A percentile compares a stretch with the other conserved stretches of the same genome.
These are phyloP conservation scores for Sturnus vulgaris DNA, from an alignment of 2,113 vertebrate species.

Conservation along the genomic window DNA sequence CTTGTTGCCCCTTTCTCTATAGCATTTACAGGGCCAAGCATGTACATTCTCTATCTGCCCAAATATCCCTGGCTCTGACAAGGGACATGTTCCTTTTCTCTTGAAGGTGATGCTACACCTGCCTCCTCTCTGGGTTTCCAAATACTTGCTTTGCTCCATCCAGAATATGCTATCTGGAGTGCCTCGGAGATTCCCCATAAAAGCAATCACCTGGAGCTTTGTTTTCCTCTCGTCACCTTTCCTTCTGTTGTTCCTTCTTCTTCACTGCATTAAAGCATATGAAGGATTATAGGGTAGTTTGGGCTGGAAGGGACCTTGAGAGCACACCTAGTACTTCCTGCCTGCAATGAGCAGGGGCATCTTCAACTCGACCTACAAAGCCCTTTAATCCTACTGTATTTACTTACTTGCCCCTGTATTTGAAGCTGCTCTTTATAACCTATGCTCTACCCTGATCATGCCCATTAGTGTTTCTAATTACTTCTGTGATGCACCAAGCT, in stretches of 20 bases:
- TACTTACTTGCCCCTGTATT: neutral
- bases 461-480: neutral
- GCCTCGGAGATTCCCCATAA: accelerated
- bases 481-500: neutral
- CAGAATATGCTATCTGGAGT: neutral
- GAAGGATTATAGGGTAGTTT: neutral
- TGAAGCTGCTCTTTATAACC: neutral
- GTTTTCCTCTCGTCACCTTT: neutral
- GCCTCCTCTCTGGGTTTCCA: neutral
- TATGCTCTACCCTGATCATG: neutral
- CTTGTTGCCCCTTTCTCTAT: neutral
- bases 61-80: neutral
- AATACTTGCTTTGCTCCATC: neutral
- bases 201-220: neutral
- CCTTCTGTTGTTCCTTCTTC: neutral
- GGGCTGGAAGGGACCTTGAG: neutral
- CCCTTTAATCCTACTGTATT: neutral
- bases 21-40: neutral
- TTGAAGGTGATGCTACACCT: neutral
- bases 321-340: neutral
- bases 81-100: neutral
- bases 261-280: neutral
- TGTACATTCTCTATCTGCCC: neutral
- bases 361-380: neutral
- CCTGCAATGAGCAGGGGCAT: neutral